Conservation (phyloP, 2,888 invertebrate species). For the Hydrotaea diabolus region DNA sequence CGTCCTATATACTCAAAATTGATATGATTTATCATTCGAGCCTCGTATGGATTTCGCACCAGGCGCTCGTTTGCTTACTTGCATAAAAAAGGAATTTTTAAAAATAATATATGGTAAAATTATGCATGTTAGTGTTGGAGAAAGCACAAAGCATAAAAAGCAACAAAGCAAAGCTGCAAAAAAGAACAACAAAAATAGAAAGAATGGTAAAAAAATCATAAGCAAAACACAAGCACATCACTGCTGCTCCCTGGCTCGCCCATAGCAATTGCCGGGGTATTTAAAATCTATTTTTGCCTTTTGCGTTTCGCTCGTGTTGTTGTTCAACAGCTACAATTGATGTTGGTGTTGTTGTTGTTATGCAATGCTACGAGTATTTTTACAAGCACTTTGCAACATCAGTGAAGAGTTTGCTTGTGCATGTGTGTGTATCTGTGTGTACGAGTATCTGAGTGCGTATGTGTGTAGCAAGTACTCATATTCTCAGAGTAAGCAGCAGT, state of each 20-base stretch:
- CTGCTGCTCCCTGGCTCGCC: neutral
- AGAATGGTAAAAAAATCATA: conserved; percentile 3
- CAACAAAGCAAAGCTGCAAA: conserved; percentile 21
- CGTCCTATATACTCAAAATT: too few species aligned
- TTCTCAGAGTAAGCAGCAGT: neutral
- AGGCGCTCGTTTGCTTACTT: conserved; percentile 37
- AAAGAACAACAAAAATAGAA: neutral
- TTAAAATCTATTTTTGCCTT: conserved; percentile 56
- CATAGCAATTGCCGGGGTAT: conserved; percentile 37
- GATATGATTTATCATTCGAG: neutral
- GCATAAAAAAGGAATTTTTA: conserved; percentile 43
- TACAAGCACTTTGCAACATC: conserved; percentile 46
- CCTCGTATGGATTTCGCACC: neutral
- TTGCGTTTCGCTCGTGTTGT: neutral
- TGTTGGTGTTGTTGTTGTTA: conserved; percentile 19
- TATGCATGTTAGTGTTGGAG: conserved; percentile 58
- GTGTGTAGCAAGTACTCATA: neutral
- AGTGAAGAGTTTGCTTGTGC: neutral
- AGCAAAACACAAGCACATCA: neutral
- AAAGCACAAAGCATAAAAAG: conserved; percentile 18
- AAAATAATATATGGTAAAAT: conserved; percentile 64
- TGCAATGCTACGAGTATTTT: conserved; percentile 39
- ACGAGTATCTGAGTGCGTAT: too few species aligned
- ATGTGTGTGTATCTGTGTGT: too few species aligned
- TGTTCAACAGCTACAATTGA: neutral